These are phyloP conservation scores for Conomelus anceps DNA, from an alignment of 2,888 invertebrate species.

Conservation along the genomic window DNA sequence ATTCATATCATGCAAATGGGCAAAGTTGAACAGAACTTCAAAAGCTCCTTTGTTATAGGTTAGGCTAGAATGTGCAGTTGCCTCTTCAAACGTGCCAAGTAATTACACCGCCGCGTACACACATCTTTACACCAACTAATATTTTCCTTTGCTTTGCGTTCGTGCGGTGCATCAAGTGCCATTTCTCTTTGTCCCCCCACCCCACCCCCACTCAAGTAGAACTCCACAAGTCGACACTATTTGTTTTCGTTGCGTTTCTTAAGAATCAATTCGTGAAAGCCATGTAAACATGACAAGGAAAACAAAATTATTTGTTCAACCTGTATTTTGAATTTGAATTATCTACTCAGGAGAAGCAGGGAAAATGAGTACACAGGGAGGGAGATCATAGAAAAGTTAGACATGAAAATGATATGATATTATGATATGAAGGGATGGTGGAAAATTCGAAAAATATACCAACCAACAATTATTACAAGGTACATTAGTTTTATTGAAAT, in stretches of 20 bases:
- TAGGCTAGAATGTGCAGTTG: neutral
- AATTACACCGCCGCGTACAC: constrained; percentile 2
- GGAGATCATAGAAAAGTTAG: too few relatives aligned
- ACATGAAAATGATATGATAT: too few relatives aligned
- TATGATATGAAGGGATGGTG: too few relatives aligned
- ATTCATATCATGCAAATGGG: constrained; percentile 14
- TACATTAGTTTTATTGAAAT: too few relatives aligned
- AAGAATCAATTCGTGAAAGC: neutral
- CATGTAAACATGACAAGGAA: neutral
- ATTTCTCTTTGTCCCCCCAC: neutral
- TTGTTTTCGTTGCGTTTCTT: neutral
- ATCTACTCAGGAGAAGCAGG: too few relatives aligned
- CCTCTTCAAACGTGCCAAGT: constrained; percentile 5
- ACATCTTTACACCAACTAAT: constrained; percentile 8
- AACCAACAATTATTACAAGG: too few relatives aligned
- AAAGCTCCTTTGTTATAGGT: constrained; percentile 13
- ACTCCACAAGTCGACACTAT: neutral
- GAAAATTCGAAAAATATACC: too few relatives aligned
- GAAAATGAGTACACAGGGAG: too few relatives aligned
- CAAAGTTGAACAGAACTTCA: constrained; percentile 12
- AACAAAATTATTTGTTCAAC: neutral
- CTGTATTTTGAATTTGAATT: too few relatives aligned
- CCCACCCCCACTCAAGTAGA: neutral
- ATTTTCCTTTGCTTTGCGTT: constrained; percentile 6
- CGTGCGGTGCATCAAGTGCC: neutral